Evolutionary conservation across 2,113 vertebrate species (phyloP).

Genomic region (Oryzias curvinotus): DNA sequence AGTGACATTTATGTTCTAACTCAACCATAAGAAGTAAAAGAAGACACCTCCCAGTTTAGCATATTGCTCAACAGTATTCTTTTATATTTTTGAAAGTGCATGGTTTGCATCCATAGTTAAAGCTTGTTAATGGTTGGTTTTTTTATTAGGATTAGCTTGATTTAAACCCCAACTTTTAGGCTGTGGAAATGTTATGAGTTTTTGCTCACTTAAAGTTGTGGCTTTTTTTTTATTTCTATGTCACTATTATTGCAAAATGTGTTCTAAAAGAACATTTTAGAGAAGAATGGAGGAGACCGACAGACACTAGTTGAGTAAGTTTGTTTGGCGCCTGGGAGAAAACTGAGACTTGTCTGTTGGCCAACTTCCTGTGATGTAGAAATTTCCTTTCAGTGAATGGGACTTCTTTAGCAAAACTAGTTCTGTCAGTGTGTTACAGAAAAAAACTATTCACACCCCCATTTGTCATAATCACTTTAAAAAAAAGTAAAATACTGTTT

Average conservation of each 20-base stretch:
- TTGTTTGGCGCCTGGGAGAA: conserved; percentile 44
- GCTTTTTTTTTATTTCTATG: not conserved
- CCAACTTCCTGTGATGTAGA: conserved; percentile 42
- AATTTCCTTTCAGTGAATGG: conserved; percentile 24
- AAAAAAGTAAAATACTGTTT: conserved; percentile 35
- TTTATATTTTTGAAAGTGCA: conserved; percentile 4
- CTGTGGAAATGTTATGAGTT: not conserved
- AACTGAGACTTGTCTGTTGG: conserved; percentile 44
- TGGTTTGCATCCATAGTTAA: not conserved
- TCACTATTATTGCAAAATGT: conserved; percentile 8
- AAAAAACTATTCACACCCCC: conserved; percentile 20
- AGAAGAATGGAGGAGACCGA: conserved; percentile 26
- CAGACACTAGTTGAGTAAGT: conserved; percentile 37
- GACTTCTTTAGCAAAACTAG: conserved; percentile 38
- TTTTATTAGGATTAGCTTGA: not conserved
- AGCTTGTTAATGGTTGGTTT: not conserved
- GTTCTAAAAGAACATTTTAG: conserved; percentile 27
- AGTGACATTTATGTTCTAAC: conserved; percentile 61
- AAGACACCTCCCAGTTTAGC: conserved; percentile 9
- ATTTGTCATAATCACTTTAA: conserved; percentile 26
- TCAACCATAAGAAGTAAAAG: conserved; percentile 31
- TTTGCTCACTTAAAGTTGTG: not conserved
- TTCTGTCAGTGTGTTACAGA: conserved; percentile 24
- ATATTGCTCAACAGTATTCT: conserved; percentile 10
- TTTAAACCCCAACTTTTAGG: too few relatives aligned